Evolutionary conservation across 92 coral and sea anemone species (phyloP).

Genomic region (Epizoanthus stellaris): DNA sequence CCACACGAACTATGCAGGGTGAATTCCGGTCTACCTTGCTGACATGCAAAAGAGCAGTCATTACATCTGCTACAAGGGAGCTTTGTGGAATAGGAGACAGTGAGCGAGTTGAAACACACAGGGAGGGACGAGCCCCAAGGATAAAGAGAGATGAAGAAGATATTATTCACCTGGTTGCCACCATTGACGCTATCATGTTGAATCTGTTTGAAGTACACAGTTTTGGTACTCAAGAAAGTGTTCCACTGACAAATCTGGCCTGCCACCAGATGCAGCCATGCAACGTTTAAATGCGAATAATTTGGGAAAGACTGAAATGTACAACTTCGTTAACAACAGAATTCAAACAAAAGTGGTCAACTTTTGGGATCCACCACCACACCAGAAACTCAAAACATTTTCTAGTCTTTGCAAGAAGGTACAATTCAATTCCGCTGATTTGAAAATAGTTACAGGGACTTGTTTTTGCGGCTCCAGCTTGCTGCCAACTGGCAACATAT

Average conservation of each 20-base stretch:
- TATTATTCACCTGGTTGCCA: constrained; percentile 39
- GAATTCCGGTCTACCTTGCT: constrained; percentile 45
- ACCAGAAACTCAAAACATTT: constrained; percentile 7
- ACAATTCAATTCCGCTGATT: no score
- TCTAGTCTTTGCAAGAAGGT: background rate
- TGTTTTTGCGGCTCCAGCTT: no score
- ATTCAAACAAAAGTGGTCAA: constrained; percentile 21
- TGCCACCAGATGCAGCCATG: constrained; percentile 9
- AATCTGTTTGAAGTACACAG: constrained; percentile 19
- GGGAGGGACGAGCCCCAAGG: constrained; percentile 31
- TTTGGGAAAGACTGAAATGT: constrained; percentile 19
- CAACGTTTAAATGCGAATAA: constrained; percentile 35
- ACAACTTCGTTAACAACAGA: constrained; percentile 32
- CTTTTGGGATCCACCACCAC: constrained; percentile 43
- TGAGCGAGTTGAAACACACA: constrained; percentile 21
- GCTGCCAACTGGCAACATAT: no score
- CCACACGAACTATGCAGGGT: constrained; percentile 13
- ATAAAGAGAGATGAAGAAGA: constrained; percentile 51
- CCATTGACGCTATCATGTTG: constrained; percentile 33
- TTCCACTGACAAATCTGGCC: constrained; percentile 52
- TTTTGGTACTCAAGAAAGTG: background rate
- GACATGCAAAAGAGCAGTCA: constrained; percentile 28
- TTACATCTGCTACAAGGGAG: background rate
- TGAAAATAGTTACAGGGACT: no score
- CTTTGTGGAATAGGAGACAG: no score